Conservation (phyloP, 92 coral and sea anemone genomes). For the Porites cylindrica region DNA sequence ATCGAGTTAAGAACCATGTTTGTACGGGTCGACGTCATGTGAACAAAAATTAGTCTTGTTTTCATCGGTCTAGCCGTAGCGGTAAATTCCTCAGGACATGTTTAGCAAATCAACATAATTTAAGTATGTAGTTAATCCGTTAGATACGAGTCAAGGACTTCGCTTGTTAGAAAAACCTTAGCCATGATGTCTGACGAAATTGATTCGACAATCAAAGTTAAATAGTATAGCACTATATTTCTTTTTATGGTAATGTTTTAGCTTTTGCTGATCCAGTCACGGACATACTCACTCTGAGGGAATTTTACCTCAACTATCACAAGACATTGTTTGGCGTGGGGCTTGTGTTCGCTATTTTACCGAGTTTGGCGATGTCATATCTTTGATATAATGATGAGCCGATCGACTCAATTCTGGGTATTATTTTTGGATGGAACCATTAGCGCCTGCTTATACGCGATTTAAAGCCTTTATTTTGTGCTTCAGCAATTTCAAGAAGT, state of each 20-base stretch:
- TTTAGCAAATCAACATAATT: no score
- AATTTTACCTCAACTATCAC: constrained; percentile 24
- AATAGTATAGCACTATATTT: constrained; percentile 8
- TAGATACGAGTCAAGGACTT: no score
- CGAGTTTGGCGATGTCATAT: neutral
- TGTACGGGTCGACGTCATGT: no score
- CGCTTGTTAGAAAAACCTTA: no score
- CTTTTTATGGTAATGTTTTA: constrained; percentile 21
- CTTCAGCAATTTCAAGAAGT: constrained; percentile 7
- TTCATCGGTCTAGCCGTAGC: no score
- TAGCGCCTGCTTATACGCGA: neutral
- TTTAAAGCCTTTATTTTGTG: constrained; percentile 12
- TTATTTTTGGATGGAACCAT: constrained; percentile 15
- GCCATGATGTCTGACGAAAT: no score
- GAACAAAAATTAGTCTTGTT: no score
- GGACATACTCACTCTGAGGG: constrained; percentile 19
- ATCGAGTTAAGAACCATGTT: no score
- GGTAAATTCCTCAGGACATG: no score
- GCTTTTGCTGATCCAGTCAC: constrained; percentile 36
- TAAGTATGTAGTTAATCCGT: no score
- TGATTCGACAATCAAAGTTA: neutral
- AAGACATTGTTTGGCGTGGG: constrained; percentile 11
- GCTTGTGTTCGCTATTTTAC: neutral
- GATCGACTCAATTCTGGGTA: neutral
- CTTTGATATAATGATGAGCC: neutral